Evolutionary conservation across 2,888 invertebrate genomes (phyloP), one percentile per base, ranked within the genome.

Genomic region (Hemicrepidius hirtus): DNA sequence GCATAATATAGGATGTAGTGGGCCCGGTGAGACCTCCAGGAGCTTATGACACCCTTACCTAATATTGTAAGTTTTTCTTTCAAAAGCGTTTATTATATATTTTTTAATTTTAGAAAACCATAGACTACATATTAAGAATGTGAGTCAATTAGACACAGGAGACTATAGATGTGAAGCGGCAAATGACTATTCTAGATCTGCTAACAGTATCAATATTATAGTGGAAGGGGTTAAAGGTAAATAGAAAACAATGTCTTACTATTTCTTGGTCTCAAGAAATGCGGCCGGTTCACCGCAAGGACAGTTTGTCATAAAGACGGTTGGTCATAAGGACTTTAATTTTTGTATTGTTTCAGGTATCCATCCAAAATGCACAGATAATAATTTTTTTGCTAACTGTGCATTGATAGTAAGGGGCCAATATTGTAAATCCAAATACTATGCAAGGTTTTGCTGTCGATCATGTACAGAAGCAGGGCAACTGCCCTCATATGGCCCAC

Each of bases 391-490:
- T 85, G 97, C 97, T 64, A 95, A 97, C 84, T 98, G 98, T 86
- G 89, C 90, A 49, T 89, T 97, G 68, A 97, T 98, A 80, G 96
- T 98, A 2, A 88, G 90, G 81, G 96, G 93, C 69, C 90, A 90
- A 69, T 95, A 93, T 85, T 98, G 98, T 85, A 88, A 88, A n/a
- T 96, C 98, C 88, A 90, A 90, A 77, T 98, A 97, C 88, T 98
- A 98, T 87, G 95, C 96, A 77, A 91, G 91, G 75, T 97, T 97
- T 91, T 98, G 98, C 87, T 98, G 98, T 87, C 91, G 93, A 85
- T 96, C 97, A 0, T 98, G 98, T 85, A 95, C 96, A 73, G 89
- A 94, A 84, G 95, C 96, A 0, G 96, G 96, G 0, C 94, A 94
- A 83, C 87, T 96, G 71, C 88, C 90, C 16, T 81, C 85, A 3